A percentile compares a stretch with the other conserved stretches of the same genome.
These are phyloP conservation scores for Gobiocypris rarus DNA, from an alignment of 2,113 vertebrate genomes.

Conservation along the genomic window DNA sequence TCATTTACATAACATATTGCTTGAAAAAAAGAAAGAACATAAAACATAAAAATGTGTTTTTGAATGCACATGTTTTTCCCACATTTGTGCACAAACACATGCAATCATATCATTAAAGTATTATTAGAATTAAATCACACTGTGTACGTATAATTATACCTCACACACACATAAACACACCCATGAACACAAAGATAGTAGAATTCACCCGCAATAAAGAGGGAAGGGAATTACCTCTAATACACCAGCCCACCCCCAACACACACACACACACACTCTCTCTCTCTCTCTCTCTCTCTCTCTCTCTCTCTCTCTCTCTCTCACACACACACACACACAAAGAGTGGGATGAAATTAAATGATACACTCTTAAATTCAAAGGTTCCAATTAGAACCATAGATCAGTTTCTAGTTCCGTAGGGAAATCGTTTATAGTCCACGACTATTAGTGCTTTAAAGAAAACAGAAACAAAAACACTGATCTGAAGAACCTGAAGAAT, in stretches of 20 bases:
- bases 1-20: too few species aligned
- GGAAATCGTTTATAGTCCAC: neutral
- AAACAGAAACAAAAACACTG: neutral
- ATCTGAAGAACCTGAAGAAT: neutral
- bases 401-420: neutral
- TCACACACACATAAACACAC: conserved; percentile 33
- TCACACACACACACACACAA: neutral
- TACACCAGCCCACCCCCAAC: conserved; percentile 12
- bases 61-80: neutral
- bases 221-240: conserved; percentile 45
- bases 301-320: too few species aligned
- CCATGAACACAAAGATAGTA: conserved; percentile 3
- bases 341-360: neutral
- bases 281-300: too few species aligned
- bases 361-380: neutral
- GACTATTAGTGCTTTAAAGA: neutral
- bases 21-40: too few species aligned
- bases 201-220: conserved; percentile 26
- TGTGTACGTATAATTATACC: neutral
- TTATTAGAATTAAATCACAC: neutral
- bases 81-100: too few species aligned
- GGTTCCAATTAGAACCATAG: neutral
- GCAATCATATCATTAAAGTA: neutral
- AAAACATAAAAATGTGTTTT: neutral
- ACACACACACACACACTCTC: conserved; percentile 40